These are phyloP conservation scores for Spisula solida DNA, from an alignment of 2,888 invertebrate species.

Conservation along the genomic window DNA sequence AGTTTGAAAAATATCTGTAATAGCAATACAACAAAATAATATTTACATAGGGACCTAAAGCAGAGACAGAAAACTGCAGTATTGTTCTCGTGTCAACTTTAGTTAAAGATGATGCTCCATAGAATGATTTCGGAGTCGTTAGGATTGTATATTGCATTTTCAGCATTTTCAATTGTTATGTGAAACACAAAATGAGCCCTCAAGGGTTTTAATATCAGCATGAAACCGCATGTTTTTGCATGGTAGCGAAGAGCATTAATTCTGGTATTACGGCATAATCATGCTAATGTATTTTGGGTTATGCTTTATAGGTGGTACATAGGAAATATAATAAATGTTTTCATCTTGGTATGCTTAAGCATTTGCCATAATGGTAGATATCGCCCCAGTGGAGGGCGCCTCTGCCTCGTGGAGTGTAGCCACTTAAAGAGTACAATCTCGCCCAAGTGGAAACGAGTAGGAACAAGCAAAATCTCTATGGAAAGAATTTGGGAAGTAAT, in stretches of 20 bases:
- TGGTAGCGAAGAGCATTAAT: neutral
- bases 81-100: constrained; percentile 11
- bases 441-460: constrained; percentile 60
- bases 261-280: constrained; percentile 21
- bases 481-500: constrained; percentile 58
- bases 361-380: constrained; percentile 49
- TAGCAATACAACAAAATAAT: neutral
- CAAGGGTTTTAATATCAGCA: constrained; percentile 29
- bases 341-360: constrained; percentile 39
- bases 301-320: constrained; percentile 35
- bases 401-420: constrained; percentile 47
- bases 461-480: constrained; percentile 42
- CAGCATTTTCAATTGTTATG: constrained; percentile 30
- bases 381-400: constrained; percentile 38
- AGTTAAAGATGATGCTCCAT: neutral
- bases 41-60: neutral
- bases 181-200: constrained; percentile 25
- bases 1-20: neutral
- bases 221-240: constrained; percentile 16
- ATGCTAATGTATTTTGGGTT: constrained; percentile 34
- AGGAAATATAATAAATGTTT: constrained; percentile 48
- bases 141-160: constrained; percentile 23
- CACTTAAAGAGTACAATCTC: constrained; percentile 59
- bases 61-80: neutral
- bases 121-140: constrained; percentile 20